Conservation (phyloP, 2,888 invertebrate genomes). For the Andrena trimmerana region DNA sequence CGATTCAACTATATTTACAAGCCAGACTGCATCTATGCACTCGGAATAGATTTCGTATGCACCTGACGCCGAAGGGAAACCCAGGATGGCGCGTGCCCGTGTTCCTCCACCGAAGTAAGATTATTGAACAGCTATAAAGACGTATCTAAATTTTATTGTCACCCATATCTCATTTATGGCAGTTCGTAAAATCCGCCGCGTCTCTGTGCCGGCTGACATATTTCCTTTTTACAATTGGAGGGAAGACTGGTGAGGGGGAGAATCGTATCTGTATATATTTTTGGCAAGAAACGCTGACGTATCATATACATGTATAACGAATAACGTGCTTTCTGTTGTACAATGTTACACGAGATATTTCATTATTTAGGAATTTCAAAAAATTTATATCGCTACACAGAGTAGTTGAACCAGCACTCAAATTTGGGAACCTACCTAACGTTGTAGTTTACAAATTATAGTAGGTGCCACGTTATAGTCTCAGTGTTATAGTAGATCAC, state of each 20-base stretch:
- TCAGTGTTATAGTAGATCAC: no score
- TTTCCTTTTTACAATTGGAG: slow-evolving; percentile 21
- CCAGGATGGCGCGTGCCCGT: not conserved
- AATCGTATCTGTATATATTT: not conserved
- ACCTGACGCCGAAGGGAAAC: slow-evolving; percentile 26
- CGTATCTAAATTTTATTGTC: slow-evolving; percentile 51
- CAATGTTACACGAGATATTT: no score
- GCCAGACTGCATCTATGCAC: not conserved
- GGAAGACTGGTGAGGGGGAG: not conserved
- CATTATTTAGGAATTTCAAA: no score
- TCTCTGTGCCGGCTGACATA: slow-evolving; percentile 22
- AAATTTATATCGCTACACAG: no score
- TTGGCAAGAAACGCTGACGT: not conserved
- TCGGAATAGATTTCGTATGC: slow-evolving; percentile 34
- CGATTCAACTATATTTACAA: not conserved
- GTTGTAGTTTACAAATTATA: no score
- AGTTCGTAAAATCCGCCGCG: slow-evolving; percentile 32
- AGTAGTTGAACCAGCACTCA: no score
- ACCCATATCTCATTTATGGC: slow-evolving; percentile 48
- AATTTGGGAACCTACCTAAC: no score
- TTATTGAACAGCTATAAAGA: slow-evolving; percentile 43
- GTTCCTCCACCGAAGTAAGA: slow-evolving; percentile 1
- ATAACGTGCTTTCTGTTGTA: no score
- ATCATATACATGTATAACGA: no score
- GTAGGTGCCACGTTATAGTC: no score